phyloP scores from a whole-genome alignment of 2,113 vertebrate species.

The Amphiprion ocellaris region DNA sequence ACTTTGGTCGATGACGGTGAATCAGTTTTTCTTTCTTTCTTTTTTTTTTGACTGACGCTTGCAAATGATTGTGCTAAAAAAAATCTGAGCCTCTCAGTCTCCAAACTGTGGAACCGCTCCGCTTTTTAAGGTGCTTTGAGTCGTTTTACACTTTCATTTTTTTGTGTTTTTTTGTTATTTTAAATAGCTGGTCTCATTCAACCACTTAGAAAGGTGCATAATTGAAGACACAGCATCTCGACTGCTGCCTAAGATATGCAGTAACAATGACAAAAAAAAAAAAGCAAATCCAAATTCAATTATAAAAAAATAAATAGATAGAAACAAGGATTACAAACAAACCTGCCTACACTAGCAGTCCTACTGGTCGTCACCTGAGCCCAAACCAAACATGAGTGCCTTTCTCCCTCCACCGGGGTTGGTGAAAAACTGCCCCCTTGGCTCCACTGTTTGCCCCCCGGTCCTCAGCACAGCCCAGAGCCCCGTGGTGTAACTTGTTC shows the following conservation, averaged over 20 bases:
- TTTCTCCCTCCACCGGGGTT: conserved; percentile 2
- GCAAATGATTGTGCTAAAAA: conserved; percentile 46
- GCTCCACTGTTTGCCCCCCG: conserved; percentile 17
- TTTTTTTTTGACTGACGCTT: too few species aligned
- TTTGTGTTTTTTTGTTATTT: conserved; percentile 44
- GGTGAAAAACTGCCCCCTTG: not conserved
- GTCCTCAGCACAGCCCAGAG: conserved; percentile 77
- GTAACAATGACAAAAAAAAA: conserved; percentile 53
- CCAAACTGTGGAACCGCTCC: conserved; percentile 57
- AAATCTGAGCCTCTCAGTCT: conserved; percentile 50
- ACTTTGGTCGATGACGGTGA: conserved; percentile 65
- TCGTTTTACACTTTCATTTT: conserved; percentile 37
- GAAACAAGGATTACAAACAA: conserved; percentile 67
- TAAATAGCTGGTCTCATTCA: conserved; percentile 78
- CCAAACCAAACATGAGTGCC: conserved; percentile 31
- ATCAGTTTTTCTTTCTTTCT: conserved; percentile 14
- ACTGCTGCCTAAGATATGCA: conserved; percentile 48
- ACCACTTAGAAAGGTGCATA: conserved; percentile 78
- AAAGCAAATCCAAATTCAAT: conserved; percentile 65
- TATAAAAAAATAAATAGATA: conserved; percentile 72
- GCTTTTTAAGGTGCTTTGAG: conserved; percentile 81
- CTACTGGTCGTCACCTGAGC: conserved; percentile 32
- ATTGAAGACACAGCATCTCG: conserved; percentile 32
- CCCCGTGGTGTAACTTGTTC: conserved; percentile 84
- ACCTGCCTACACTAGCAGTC: conserved; percentile 53